These are phyloP conservation scores for Rhinoptilus africanus DNA, from an alignment of 2,113 vertebrate species.

Conservation along the genomic window DNA sequence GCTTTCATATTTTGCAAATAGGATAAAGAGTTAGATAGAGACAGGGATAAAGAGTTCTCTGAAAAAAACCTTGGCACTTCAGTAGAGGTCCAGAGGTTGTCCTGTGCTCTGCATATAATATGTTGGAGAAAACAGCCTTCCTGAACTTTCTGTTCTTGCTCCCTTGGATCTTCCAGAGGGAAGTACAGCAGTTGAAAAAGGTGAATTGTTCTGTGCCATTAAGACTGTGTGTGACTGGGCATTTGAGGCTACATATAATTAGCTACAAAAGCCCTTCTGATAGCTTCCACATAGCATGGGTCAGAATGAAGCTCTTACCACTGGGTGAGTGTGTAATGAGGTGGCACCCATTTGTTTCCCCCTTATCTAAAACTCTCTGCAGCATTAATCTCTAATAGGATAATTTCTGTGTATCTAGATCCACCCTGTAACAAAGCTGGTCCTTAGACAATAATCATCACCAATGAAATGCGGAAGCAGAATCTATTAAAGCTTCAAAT, in stretches of 20 bases:
- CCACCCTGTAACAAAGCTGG: background rate
- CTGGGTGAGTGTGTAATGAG: background rate
- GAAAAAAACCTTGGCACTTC: background rate
- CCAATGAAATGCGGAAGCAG: background rate
- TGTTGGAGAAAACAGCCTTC: background rate
- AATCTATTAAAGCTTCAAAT: background rate
- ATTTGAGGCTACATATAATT: background rate
- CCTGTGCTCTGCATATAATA: background rate
- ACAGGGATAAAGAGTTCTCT: background rate
- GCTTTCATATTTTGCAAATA: background rate
- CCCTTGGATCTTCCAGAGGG: background rate
- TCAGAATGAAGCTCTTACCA: background rate
- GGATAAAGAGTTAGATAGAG: too few species aligned
- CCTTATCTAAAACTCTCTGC: background rate
- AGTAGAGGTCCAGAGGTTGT: background rate
- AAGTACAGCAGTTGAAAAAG: background rate
- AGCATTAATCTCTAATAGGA: background rate
- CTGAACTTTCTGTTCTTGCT: background rate
- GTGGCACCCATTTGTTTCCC: background rate
- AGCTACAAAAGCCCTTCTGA: background rate
- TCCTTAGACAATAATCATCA: background rate
- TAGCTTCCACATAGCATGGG: background rate
- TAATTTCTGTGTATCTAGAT: background rate
- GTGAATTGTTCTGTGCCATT: background rate
- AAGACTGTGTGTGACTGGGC: background rate